Evolutionary conservation across 2,888 invertebrate genomes (phyloP).

Genomic region (Mimas tiliae): DNA sequence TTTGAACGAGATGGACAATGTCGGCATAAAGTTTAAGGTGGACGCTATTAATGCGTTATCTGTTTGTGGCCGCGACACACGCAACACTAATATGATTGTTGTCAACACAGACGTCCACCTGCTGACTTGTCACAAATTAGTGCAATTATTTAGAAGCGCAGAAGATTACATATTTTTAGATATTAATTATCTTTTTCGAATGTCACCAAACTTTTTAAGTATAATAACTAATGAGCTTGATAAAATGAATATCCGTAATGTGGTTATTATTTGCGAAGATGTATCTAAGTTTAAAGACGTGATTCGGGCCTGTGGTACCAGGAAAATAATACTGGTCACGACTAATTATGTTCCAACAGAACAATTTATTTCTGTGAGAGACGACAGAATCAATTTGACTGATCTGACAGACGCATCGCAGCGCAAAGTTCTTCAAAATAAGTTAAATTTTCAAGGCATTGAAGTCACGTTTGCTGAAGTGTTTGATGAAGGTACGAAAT

Average conservation of each 20-base stretch:
- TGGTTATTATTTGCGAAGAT: constrained; percentile 12
- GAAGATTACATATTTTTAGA: constrained; percentile 6
- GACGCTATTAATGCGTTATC: constrained; percentile 4
- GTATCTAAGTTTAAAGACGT: constrained; percentile 1
- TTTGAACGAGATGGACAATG: not conserved
- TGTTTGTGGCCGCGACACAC: not conserved
- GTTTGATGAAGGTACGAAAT: constrained; percentile 15
- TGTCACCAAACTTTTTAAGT: not conserved
- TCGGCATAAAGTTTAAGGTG: constrained; percentile 22
- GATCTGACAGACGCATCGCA: constrained; percentile 22
- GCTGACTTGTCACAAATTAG: constrained; percentile 10
- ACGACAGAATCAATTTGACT: constrained; percentile 13
- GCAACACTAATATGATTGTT: not conserved
- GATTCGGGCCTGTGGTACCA: not conserved
- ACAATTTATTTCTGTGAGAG: not conserved
- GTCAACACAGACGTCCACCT: not conserved
- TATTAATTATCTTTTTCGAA: constrained; percentile 14
- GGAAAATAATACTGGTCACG: constrained; percentile 20
- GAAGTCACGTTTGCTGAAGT: constrained; percentile 20
- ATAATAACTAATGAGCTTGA: constrained; percentile 2
- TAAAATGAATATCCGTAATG: constrained; percentile 5
- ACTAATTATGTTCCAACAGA: not conserved
- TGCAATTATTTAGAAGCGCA: not conserved
- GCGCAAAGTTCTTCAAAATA: constrained; percentile 18
- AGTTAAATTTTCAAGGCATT: constrained; percentile 26